Evolutionary conservation across 2,888 invertebrate species (phyloP).

Genomic region (Chelonus formosanus): DNA sequence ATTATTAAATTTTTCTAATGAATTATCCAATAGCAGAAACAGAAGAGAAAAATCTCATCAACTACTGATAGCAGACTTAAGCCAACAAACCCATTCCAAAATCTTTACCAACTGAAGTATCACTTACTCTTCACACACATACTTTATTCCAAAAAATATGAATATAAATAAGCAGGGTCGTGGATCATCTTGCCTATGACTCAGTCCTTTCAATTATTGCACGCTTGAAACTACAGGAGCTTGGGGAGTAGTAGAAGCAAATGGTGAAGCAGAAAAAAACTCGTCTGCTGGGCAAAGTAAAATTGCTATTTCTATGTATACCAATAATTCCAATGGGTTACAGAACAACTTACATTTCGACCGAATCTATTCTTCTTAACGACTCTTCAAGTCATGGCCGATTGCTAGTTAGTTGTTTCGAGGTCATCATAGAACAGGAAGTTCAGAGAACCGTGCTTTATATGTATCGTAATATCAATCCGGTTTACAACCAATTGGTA

Average conservation of each 20-base stretch:
- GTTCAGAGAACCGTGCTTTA: not conserved
- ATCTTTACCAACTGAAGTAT: too few species aligned
- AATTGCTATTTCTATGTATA: slow-evolving; percentile 19
- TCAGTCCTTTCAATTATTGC: slow-evolving; percentile 17
- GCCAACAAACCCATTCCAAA: too few species aligned
- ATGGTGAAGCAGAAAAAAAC: slow-evolving; percentile 6
- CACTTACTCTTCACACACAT: slow-evolving; percentile 11
- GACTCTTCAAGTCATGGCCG: slow-evolving; percentile 7
- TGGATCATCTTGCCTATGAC: slow-evolving; percentile 4
- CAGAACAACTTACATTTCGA: slow-evolving; percentile 20
- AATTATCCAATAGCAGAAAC: slow-evolving; percentile 12
- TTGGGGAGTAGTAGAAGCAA: slow-evolving; percentile 8
- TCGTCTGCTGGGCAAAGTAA: slow-evolving; percentile 9
- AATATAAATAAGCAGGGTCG: slow-evolving; percentile 1
- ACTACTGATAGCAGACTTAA: too few species aligned
- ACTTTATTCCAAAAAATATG: not conserved
- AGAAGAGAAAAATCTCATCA: not conserved
- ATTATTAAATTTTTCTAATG: not conserved
- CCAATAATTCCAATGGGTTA: slow-evolving; percentile 33
- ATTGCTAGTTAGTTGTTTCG: slow-evolving; percentile 10
- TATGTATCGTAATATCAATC: not conserved
- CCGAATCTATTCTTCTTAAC: slow-evolving; percentile 8
- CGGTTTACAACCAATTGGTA: too few species aligned
- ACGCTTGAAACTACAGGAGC: not conserved
- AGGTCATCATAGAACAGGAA: not conserved